A percentile compares a stretch with the other conserved stretches of the same genome.
Conservation (phyloP, 2,113 vertebrate species). For the Clupea harengus region DNA sequence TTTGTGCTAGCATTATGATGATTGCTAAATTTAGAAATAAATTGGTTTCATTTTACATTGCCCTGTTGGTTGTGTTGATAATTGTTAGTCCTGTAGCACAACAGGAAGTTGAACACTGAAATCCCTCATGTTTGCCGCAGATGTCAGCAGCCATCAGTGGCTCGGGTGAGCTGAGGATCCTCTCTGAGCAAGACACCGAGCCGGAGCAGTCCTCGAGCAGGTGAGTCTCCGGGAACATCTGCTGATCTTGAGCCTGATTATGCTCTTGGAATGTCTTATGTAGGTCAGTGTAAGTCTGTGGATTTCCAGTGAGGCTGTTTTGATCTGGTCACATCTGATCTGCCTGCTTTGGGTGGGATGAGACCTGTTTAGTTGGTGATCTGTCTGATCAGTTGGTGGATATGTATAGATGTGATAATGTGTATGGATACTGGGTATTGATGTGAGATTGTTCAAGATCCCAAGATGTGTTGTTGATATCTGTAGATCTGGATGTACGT, state of each 20-base stretch:
- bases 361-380: background rate
- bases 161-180: constrained; percentile 73
- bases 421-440: background rate
- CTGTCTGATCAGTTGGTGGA: no score
- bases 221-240: constrained; percentile 64
- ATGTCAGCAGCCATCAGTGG: constrained; percentile 73
- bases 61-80: no score
- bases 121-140: constrained; percentile 72
- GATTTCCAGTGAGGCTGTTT: background rate
- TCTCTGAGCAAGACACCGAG: constrained; percentile 74
- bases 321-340: background rate
- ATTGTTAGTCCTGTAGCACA: background rate
- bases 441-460: background rate
- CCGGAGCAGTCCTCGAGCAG: constrained; percentile 63
- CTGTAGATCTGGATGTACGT: background rate
- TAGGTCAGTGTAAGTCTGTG: background rate
- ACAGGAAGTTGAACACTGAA: background rate
- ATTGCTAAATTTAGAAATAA: no score
- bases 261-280: background rate
- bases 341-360: background rate
- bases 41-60: no score
- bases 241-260: background rate
- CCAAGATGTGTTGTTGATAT: background rate
- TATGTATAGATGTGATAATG: background rate
- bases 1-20: background rate